phyloP scores from a whole-genome alignment of 2,797 vertebrate genomes.

The Tangara arthus region DNA sequence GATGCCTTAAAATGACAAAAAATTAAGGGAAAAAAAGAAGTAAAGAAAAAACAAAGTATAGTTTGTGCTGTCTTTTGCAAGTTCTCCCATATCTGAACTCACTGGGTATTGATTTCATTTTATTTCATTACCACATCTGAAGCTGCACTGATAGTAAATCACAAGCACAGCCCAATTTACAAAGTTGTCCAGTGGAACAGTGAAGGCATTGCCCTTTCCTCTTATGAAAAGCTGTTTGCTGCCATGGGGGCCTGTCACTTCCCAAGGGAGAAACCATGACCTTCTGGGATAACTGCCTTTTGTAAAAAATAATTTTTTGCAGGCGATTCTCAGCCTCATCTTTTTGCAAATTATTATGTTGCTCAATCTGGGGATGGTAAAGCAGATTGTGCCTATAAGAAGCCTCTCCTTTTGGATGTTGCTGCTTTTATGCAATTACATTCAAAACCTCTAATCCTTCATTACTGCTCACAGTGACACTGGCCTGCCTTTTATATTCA shows the following conservation, averaged over 20 bases:
- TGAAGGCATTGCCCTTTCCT: not conserved
- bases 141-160: constrained; percentile 18
- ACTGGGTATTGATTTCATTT: not conserved
- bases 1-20: not conserved
- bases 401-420: not conserved
- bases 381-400: not conserved
- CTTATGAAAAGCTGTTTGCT: not conserved
- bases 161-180: not conserved
- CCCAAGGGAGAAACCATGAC: not conserved
- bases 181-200: not conserved
- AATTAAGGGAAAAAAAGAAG: not conserved
- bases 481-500: not conserved
- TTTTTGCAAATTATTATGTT: not conserved
- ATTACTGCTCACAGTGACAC: not conserved
- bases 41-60: not conserved
- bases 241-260: not conserved
- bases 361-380: fast-evolving
- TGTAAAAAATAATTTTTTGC: not conserved
- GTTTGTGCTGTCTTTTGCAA: not conserved
- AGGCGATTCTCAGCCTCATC: not conserved
- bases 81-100: not conserved
- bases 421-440: not conserved
- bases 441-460: not conserved
- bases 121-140: constrained; percentile 30
- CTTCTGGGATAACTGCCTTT: not conserved